Base-by-base conservation (phyloP, 2,888 invertebrate species). In the Ophraella communa region DNA sequence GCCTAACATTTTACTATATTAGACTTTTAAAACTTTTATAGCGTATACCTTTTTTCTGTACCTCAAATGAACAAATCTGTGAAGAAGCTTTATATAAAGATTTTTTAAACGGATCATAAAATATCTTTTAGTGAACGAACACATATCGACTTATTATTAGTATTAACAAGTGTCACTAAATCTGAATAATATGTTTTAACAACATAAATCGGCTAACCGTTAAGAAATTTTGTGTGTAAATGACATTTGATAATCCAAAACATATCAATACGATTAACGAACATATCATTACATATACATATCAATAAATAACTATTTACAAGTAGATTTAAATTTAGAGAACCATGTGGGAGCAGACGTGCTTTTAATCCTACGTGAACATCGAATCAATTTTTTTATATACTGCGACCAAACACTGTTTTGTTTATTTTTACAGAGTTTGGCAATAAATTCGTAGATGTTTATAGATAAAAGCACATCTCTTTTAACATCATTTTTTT, bases 1-100 rank as follows among this genome's bases (percentile, higher is more conserved):
- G 80, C 80, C 79, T 80, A 69, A 70, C 64, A 78, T 73, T 74
- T 73, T 74, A 73, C 71, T 76, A 74, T 72, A 76, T 72, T 76
- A 74, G 73, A 76, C 73, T 74, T 75, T 73, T 75, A 77, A 76
- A 78, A 73, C 73, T 74, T 73, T 65, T 65, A 66, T 77, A 76
- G 75, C 62, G 54, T 66, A 59, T 66, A 68, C 64, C 62, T 54
- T 60, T 59, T 60, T 51, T 52, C 60, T 52, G 66, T 62, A 66
- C 59, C 64, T 58, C 54, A 59, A 61, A 55, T n/a, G n/a, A n/a
- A 62, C 62, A 30, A 63, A 68, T 62, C 59, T 65, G 63, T 65
- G 61, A 64, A 62, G 66, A 65, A 73, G 70, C 71, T 70, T 67
- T 70, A 70, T 62, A 66, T 67, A 65, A 59, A 63, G 71, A 70